phyloP scores from a whole-genome alignment of 1,140 invertebrate species.

The Heliconius himera region DNA sequence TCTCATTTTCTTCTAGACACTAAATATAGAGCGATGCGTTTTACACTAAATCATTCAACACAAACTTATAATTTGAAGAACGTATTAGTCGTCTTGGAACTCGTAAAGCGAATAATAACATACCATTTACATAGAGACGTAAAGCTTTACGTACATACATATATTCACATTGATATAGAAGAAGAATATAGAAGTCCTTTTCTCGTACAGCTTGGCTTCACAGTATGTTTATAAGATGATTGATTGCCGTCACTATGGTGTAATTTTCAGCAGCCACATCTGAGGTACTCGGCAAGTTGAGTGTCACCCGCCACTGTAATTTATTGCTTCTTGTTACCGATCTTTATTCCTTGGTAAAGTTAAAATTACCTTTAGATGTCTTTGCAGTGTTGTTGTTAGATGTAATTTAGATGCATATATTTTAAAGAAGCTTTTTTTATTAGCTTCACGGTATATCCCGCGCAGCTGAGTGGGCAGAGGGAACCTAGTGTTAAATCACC shows the following conservation, averaged over 20 bases:
- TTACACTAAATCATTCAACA: not conserved
- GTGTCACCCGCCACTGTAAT: slow-evolving; percentile 36
- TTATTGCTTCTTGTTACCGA: slow-evolving; percentile 37
- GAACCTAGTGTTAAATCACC: no score
- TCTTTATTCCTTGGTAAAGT: slow-evolving; percentile 28
- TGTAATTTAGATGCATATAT: slow-evolving; percentile 21
- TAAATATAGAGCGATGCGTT: not conserved
- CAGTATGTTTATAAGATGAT: slow-evolving; percentile 21
- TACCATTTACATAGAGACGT: slow-evolving; percentile 12
- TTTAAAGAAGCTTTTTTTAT: no score
- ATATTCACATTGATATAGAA: no score
- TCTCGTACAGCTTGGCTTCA: not conserved
- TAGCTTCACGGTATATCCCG: no score
- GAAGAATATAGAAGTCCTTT: not conserved
- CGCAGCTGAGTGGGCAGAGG: no score
- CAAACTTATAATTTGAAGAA: not conserved
- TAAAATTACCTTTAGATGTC: slow-evolving; percentile 17
- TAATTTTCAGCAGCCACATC: slow-evolving; percentile 38
- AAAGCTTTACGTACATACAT: not conserved
- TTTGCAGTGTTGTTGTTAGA: not conserved
- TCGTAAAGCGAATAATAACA: slow-evolving; percentile 14
- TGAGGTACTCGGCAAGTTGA: slow-evolving; percentile 21
- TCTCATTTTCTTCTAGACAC: not conserved
- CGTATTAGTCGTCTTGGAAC: slow-evolving; percentile 17
- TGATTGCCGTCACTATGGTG: slow-evolving; percentile 29